A percentile compares a stretch with the other conserved stretches of the same genome.
Conservation (phyloP, 2,888 invertebrate species). For the Cristatella mucedo region DNA sequence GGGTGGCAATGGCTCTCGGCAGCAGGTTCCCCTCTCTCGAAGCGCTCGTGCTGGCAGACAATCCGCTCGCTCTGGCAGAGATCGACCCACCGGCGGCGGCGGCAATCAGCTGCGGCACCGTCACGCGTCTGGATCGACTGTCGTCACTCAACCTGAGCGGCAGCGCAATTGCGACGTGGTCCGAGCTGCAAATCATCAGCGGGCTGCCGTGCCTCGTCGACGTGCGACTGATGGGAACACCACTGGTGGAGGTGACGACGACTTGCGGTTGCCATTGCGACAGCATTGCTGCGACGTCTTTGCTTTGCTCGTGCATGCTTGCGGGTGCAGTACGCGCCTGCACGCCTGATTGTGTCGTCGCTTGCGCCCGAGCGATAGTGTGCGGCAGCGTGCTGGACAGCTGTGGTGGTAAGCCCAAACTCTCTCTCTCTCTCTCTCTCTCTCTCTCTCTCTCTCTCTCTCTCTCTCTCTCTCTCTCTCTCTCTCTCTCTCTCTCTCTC, state of each 20-base stretch:
- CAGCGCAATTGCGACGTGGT: slow-evolving; percentile 66
- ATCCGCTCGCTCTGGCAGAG: slow-evolving; percentile 18
- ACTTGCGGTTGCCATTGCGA: not conserved
- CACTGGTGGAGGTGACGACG: slow-evolving; percentile 42
- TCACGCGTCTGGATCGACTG: slow-evolving; percentile 24
- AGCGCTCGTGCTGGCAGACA: slow-evolving; percentile 52
- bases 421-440: too few species aligned
- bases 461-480: too few species aligned
- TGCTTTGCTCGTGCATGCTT: too few species aligned
- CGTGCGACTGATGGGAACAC: slow-evolving; percentile 61
- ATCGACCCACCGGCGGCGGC: slow-evolving; percentile 13
- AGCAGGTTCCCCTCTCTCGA: slow-evolving; percentile 69
- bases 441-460: too few species aligned
- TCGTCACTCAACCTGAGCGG: slow-evolving; percentile 78
- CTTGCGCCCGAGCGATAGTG: too few species aligned
- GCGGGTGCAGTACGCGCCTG: too few species aligned
- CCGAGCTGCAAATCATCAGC: slow-evolving; percentile 69
- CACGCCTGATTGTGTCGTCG: too few species aligned
- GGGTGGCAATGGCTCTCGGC: slow-evolving; percentile 66
- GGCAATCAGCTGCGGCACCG: slow-evolving; percentile 43
- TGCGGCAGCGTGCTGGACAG: too few species aligned
- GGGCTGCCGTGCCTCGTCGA: slow-evolving; percentile 66
- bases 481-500: too few species aligned
- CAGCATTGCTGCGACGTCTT: too few species aligned
- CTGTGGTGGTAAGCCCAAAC: too few species aligned